phyloP scores from a whole-genome alignment of 1,140 invertebrate genomes.

The Tribolium castaneum region DNA sequence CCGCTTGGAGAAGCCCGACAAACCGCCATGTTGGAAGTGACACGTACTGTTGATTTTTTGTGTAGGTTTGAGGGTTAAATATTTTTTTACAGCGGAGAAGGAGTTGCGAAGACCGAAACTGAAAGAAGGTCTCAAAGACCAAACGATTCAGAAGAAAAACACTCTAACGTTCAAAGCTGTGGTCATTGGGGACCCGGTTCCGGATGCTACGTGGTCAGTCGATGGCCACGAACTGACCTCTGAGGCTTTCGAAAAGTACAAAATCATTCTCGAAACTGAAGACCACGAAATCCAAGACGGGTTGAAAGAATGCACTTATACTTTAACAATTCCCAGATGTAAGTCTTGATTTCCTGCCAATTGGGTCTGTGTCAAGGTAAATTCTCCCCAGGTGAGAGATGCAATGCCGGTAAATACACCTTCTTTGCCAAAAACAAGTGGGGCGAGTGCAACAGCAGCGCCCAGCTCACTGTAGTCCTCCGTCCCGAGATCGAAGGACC shows the following conservation, averaged over 20 bases:
- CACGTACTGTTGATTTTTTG: constrained; percentile 67
- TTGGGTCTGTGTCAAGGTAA: background rate
- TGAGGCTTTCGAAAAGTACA: constrained; percentile 63
- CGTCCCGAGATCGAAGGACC: constrained; percentile 80
- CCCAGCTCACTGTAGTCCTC: constrained; percentile 78
- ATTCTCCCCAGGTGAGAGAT: constrained; percentile 68
- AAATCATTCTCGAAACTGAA: constrained; percentile 67
- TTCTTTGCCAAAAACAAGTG: constrained; percentile 83
- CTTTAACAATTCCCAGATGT: constrained; percentile 75
- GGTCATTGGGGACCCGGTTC: constrained; percentile 84
- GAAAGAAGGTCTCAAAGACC: constrained; percentile 71
- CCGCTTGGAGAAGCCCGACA: constrained; percentile 78
- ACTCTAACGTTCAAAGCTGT: constrained; percentile 79
- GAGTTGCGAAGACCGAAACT: constrained; percentile 84
- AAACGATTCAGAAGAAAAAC: constrained; percentile 76
- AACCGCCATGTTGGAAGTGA: constrained; percentile 77
- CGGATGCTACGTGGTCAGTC: constrained; percentile 70
- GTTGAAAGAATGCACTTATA: constrained; percentile 79
- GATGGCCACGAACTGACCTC: constrained; percentile 65
- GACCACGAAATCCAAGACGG: constrained; percentile 77
- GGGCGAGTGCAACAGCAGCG: constrained; percentile 76
- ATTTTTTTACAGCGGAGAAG: constrained; percentile 69
- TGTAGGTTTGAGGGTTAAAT: constrained; percentile 16
- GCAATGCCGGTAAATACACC: constrained; percentile 84
- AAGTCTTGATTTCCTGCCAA: constrained; percentile 38